phyloP scores from a whole-genome alignment of 2,113 vertebrate species.

The Neodon shergylaensis region DNA sequence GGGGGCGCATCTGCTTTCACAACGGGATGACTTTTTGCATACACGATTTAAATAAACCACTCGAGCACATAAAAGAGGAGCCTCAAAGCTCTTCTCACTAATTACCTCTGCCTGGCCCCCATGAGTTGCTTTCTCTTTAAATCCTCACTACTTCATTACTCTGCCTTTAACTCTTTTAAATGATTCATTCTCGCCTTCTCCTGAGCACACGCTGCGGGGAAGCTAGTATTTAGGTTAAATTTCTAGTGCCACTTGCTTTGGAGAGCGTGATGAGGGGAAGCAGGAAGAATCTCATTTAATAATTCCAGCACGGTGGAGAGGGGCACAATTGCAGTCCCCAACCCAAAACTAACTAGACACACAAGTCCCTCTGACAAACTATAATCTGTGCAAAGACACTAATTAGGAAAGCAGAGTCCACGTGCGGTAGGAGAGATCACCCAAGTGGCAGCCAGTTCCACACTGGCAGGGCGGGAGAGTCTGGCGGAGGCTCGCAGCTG shows the following conservation, averaged over 20 bases:
- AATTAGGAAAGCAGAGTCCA: conserved; percentile 59
- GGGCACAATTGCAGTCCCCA: background rate
- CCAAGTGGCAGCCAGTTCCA: conserved; percentile 44
- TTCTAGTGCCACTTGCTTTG: conserved; percentile 69
- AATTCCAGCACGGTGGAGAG: conserved; percentile 38
- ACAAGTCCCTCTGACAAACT: conserved; percentile 26
- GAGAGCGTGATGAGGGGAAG: conserved; percentile 48
- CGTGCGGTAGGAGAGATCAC: conserved; percentile 54
- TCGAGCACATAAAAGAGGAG: conserved; percentile 15
- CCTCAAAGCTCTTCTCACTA: conserved; percentile 50
- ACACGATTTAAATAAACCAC: conserved; percentile 65
- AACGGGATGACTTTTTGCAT: conserved; percentile 38
- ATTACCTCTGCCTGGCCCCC: conserved; percentile 50
- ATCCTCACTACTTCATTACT: conserved; percentile 65
- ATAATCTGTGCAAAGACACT: background rate
- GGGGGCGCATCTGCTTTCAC: background rate
- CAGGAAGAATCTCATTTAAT: conserved; percentile 54
- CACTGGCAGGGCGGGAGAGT: background rate
- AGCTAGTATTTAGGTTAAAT: conserved; percentile 77
- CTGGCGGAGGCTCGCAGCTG: background rate
- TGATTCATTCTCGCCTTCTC: conserved; percentile 68
- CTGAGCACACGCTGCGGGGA: conserved; percentile 67
- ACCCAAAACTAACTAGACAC: background rate
- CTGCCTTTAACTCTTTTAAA: conserved; percentile 69
- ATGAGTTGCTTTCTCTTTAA: conserved; percentile 41